Conservation (phyloP, 2,888 invertebrate species). For the Nesidiocoris tenuis region DNA sequence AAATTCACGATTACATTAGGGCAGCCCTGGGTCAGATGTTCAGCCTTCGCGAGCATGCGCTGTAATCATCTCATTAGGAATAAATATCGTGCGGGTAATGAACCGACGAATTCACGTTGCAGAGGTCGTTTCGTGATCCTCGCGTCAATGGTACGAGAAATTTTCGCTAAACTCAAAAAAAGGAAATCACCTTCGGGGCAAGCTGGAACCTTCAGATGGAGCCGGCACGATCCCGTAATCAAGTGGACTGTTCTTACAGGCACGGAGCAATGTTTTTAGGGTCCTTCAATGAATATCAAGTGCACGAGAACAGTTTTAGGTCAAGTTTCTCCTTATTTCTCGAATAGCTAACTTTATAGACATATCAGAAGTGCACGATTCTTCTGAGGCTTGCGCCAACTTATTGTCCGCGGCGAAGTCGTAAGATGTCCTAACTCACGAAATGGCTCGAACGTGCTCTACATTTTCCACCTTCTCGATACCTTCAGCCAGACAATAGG, state of each 20-base stretch:
- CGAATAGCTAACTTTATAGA: neutral
- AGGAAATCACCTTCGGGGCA: neutral
- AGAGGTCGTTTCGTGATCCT: neutral
- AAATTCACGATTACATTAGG: too few species aligned
- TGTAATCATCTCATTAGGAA: neutral
- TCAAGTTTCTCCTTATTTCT: neutral
- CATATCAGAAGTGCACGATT: neutral
- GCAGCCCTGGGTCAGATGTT: too few species aligned
- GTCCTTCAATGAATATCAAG: slow-evolving; percentile 27
- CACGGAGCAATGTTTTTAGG: slow-evolving; percentile 21
- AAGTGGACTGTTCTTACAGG: neutral
- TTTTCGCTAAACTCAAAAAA: neutral
- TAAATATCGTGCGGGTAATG: neutral
- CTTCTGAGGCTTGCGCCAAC: neutral
- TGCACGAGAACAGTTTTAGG: slow-evolving; percentile 13
- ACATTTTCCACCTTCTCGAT: neutral
- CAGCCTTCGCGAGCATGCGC: neutral
- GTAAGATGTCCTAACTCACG: slow-evolving; percentile 3
- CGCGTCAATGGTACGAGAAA: neutral
- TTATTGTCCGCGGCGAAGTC: neutral
- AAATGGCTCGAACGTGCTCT: slow-evolving; percentile 13
- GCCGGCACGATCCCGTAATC: slow-evolving; percentile 22
- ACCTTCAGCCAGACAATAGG: neutral
- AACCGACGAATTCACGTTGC: neutral
- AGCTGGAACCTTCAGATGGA: neutral